Evolutionary conservation across 53 echinoderm and acorn worm genomes (phyloP).

Genomic region (Antedon mediterranea): DNA sequence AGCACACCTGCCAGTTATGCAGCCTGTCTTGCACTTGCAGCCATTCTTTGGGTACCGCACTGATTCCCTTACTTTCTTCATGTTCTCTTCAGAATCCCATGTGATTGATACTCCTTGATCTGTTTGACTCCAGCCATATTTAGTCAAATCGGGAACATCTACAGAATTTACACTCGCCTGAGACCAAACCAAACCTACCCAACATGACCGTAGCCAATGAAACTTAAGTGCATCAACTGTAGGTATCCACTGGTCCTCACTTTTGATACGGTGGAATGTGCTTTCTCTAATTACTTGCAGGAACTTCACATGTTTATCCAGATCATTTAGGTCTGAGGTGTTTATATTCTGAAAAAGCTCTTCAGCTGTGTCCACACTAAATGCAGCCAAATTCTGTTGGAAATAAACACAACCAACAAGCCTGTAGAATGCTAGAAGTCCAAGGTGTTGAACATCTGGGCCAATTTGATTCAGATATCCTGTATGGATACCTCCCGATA

Average conservation of each 20-base stretch:
- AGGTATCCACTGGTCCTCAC: background rate
- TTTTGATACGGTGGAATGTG: background rate
- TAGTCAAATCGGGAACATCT: background rate
- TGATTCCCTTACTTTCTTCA: background rate
- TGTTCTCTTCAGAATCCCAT: slow-evolving; percentile 2
- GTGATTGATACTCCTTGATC: background rate
- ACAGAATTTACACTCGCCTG: background rate
- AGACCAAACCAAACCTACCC: background rate
- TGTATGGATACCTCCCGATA: slow-evolving; percentile 4
- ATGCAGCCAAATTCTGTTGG: slow-evolving; percentile 9
- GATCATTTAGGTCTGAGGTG: background rate
- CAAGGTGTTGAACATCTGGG: background rate
- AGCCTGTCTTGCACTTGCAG: background rate
- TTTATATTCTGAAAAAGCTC: background rate
- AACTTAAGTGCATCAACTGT: background rate
- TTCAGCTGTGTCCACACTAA: slow-evolving; percentile 5
- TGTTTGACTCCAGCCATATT: background rate
- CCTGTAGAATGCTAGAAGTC: slow-evolving; percentile 23
- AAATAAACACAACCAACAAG: slow-evolving; percentile 28
- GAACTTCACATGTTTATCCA: background rate
- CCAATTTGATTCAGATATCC: slow-evolving; percentile 4
- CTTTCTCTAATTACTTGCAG: background rate
- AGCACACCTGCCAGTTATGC: background rate
- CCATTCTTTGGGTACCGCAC: background rate
- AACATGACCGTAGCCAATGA: slow-evolving; percentile 2